Percentiles rank a stretch among this genome's conserved stretches.
Conservation (phyloP, 2,888 invertebrate species). For the Diploptera punctata region DNA sequence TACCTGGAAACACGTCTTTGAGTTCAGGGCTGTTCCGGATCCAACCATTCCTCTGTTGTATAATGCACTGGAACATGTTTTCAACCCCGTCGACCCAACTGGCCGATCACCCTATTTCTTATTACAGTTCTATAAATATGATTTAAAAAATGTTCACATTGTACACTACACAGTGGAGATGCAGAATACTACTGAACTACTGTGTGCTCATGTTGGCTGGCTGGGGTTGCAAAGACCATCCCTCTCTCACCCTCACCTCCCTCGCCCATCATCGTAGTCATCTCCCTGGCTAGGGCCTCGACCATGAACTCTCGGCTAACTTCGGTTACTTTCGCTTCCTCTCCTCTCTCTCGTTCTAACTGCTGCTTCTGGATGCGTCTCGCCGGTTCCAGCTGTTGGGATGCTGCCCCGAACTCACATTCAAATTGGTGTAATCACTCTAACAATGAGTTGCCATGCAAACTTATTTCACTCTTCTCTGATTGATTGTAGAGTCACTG, state of each 20-base stretch:
- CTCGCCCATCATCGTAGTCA: background rate
- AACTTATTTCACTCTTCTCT: background rate
- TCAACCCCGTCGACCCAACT: background rate
- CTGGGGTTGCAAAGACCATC: too few species aligned
- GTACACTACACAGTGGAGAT: background rate
- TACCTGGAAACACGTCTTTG: slow-evolving; percentile 78
- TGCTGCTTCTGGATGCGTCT: background rate
- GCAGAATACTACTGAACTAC: background rate
- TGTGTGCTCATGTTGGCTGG: background rate
- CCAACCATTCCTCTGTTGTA: slow-evolving; percentile 81
- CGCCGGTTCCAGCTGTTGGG: slow-evolving; percentile 12
- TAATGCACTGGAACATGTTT: slow-evolving; percentile 82
- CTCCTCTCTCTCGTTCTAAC: background rate
- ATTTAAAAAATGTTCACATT: slow-evolving; percentile 33
- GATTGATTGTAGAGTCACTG: too few species aligned
- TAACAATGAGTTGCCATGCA: background rate
- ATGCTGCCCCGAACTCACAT: slow-evolving; percentile 16
- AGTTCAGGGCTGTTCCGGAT: slow-evolving; percentile 74
- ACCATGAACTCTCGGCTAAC: slow-evolving; percentile 42
- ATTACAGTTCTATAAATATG: background rate
- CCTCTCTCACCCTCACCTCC: background rate
- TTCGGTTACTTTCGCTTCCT: slow-evolving; percentile 38
- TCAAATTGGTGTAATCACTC: background rate
- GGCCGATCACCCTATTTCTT: background rate
- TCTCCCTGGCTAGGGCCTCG: slow-evolving; percentile 26